These are phyloP conservation scores for Oreochromis spilurus DNA, from an alignment of 2,113 vertebrate genomes.

Conservation along the genomic window DNA sequence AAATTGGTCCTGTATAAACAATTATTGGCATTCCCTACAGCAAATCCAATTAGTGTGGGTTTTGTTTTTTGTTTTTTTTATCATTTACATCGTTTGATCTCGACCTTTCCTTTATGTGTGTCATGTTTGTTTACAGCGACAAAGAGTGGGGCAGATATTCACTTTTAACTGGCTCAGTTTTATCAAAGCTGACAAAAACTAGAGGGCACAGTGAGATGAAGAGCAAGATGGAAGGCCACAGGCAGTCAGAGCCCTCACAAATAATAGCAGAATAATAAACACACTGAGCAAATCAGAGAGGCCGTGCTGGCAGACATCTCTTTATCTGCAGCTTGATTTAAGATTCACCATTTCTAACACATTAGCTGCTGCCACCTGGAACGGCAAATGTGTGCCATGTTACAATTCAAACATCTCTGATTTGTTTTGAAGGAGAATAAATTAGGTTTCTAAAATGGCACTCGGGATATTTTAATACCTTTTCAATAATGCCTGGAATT, in stretches of 20 bases:
- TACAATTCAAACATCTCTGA: background rate
- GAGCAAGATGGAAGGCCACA: background rate
- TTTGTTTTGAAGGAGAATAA: background rate
- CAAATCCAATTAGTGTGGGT: background rate
- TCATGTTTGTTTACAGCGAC: conserved; percentile 1
- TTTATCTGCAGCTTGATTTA: background rate
- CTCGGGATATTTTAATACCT: background rate
- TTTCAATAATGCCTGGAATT: background rate
- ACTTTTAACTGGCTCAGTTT: conserved; percentile 5
- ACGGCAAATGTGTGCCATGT: background rate
- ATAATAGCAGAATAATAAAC: conserved; percentile 17
- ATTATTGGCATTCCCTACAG: background rate
- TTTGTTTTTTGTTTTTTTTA: background rate
- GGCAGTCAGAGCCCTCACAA: background rate
- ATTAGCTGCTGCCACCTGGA: conserved; percentile 12
- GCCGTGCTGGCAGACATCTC: background rate
- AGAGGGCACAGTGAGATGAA: background rate
- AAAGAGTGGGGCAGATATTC: background rate
- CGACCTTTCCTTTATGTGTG: background rate
- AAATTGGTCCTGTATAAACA: background rate
- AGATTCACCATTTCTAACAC: background rate
- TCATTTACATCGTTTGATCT: background rate
- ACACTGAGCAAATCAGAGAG: conserved; percentile 1
- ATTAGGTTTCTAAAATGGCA: background rate
- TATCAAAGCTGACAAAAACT: conserved; percentile 28